Base-by-base conservation (phyloP, 2,888 invertebrate genomes). In the Netelia fuscicornis region DNA sequence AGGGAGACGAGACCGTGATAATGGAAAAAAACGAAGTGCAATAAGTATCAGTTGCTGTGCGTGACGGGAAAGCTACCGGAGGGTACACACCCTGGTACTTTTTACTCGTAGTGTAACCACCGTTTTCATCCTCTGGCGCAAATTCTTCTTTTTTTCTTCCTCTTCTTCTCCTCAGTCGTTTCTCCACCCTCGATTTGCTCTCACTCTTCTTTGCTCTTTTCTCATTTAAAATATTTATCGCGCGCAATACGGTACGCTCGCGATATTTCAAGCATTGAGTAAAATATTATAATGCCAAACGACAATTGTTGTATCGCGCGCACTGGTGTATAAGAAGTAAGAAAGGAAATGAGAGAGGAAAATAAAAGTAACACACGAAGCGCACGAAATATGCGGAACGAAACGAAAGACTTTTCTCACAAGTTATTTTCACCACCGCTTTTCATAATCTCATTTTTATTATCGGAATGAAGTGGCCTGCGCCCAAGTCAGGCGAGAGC, bases 401-500 rank as follows among this genome's bases (percentile, higher is more conserved):
- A 10, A 20, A 13, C 42, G 42, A 30, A 30, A 56, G 58, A 58
- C 11, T 13, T 20, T 58, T 60, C 30, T 60, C 48, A 60, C 60
- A 58, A 62, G 30, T 70, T 62, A 70, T 62, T 30, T 64, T 74
- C 44, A 44, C 17, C 74, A 23, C 37, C 54, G 68, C 44, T 74
- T 70, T 78, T 84, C 80, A 72, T 77, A 81, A 81, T 64, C 64
- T 58, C 20, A 74, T 84, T 81, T 81, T 84, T 84, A 81, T 84
- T 81, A 84, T 78, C 81, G 67, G 64, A 64, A 81, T 70, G 42
- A 76, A 84, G 76, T 68, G 77, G 80, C 62, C 62, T 58, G 23
- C n/a, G 37, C 25, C n/a, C 54, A 65, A 72, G 58, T 65, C 60
- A 42, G 23, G 25, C 37, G 37, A 25, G 56, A 62, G n/a, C 10